Percentiles rank a stretch among this genome's conserved stretches.
These are phyloP conservation scores for Emberiza fucata DNA, from an alignment of 2,113 vertebrate species.

Conservation along the genomic window DNA sequence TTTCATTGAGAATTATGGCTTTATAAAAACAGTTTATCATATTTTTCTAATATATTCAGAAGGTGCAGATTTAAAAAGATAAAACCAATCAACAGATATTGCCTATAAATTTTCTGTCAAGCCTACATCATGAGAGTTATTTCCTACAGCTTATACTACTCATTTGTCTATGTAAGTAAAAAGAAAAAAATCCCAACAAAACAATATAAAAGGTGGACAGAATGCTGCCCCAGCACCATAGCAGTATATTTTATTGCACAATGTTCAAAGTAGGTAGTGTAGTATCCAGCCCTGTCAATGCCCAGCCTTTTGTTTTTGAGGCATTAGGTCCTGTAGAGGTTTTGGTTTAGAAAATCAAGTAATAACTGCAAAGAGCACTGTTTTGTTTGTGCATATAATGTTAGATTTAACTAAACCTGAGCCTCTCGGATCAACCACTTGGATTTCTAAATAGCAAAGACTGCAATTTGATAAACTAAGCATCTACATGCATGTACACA, in stretches of 20 bases:
- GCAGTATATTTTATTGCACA: not conserved
- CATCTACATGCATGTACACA: not conserved
- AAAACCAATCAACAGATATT: not conserved
- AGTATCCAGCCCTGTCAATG: not conserved
- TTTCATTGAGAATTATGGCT: not conserved
- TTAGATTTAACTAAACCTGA: not conserved
- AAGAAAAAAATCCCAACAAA: not conserved
- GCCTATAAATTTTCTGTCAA: not conserved
- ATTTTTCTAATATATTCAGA: not conserved
- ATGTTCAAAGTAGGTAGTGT: not conserved
- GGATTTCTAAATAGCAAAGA: not conserved
- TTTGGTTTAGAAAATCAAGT: slow-evolving; percentile 6
- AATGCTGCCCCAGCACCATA: slow-evolving; percentile 38
- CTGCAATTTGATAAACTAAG: not conserved
- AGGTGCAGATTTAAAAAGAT: not conserved
- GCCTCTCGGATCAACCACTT: not conserved
- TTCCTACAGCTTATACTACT: not conserved
- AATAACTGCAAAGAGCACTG: not conserved
- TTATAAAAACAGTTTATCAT: not conserved
- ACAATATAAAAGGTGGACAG: slow-evolving; percentile 23
- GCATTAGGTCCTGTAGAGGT: not conserved
- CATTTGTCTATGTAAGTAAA: not conserved
- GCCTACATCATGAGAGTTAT: not conserved
- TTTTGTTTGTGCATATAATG: not conserved
- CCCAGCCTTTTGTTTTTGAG: not conserved